Percentiles rank a stretch among this genome's conserved stretches.
These are phyloP conservation scores for Acromyrmex charruanus DNA, from an alignment of 1,140 invertebrate genomes.

Conservation along the genomic window DNA sequence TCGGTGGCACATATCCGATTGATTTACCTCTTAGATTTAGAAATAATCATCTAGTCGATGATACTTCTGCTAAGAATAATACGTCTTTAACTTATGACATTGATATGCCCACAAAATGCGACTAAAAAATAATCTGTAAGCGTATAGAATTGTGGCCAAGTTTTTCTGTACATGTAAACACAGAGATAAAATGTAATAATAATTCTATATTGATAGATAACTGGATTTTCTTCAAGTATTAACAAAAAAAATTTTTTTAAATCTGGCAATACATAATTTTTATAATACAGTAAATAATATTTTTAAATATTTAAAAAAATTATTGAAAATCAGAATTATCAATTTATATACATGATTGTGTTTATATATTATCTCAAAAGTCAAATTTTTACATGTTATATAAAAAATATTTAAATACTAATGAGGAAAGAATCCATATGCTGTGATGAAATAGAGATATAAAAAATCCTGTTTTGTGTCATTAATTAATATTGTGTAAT, in stretches of 20 bases:
- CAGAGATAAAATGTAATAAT: not conserved
- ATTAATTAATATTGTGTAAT: slow-evolving; percentile 52
- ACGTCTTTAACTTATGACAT: slow-evolving; percentile 88
- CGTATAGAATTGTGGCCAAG: not conserved
- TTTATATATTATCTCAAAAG: not conserved
- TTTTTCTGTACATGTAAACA: slow-evolving; percentile 1
- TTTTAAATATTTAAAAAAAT: slow-evolving; percentile 6
- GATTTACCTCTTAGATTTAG: slow-evolving; percentile 88
- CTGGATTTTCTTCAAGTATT: not conserved
- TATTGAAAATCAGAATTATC: not conserved
- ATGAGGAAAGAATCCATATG: not conserved
- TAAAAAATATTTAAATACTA: slow-evolving; percentile 13
- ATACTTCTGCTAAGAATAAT: slow-evolving; percentile 32
- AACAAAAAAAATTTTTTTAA: slow-evolving; percentile 15
- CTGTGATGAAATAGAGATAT: slow-evolving; percentile 24
- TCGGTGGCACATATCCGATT: slow-evolving; percentile 94
- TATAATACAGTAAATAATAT: not conserved
- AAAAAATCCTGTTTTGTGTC: not conserved
- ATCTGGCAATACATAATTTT: not conserved
- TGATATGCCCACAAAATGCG: slow-evolving; percentile 87
- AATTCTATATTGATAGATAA: not conserved
- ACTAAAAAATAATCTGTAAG: slow-evolving; percentile 62
- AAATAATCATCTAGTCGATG: slow-evolving; percentile 54
- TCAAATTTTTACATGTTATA: slow-evolving; percentile 17
- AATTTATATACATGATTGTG: slow-evolving; percentile 8